Conservation (phyloP, 1,140 invertebrate genomes). For the Drosophila ogumai region DNA sequence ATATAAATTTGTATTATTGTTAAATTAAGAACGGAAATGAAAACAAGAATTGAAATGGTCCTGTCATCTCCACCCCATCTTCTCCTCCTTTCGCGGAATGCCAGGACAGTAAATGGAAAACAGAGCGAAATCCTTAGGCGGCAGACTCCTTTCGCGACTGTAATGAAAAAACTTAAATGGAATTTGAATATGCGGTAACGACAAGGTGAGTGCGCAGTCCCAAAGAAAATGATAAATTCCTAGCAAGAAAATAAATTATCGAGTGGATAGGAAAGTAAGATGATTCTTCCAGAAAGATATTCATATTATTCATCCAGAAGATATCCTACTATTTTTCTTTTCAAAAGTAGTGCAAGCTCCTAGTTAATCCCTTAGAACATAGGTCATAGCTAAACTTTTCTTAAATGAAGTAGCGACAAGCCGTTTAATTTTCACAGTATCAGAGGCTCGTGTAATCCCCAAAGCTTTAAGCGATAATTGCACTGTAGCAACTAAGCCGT, state of each 20-base stretch:
- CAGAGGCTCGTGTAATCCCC: neutral
- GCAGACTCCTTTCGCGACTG: conserved; percentile 35
- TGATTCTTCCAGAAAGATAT: neutral
- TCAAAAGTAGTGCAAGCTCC: neutral
- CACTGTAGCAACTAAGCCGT: conserved; percentile 64
- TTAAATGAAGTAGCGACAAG: neutral
- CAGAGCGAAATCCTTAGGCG: conserved; percentile 54
- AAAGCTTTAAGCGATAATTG: conserved; percentile 52
- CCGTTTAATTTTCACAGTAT: conserved; percentile 14
- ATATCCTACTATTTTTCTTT: no score
- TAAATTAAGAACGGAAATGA: conserved; percentile 79
- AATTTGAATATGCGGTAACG: conserved; percentile 61
- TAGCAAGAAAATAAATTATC: conserved; percentile 8
- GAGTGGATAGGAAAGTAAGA: neutral
- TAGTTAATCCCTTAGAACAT: neutral
- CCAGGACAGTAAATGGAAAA: conserved; percentile 47
- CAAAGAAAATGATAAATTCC: conserved; percentile 9
- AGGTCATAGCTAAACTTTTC: neutral
- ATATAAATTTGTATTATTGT: conserved; percentile 74
- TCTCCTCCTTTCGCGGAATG: neutral
- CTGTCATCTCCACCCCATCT: conserved; percentile 19
- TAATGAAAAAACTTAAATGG: conserved; percentile 79
- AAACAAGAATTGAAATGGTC: conserved; percentile 74
- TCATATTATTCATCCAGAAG: no score
- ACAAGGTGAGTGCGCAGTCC: conserved; percentile 8